Evolutionary conservation across 2,888 invertebrate species (phyloP), one percentile per base, ranked within the genome.

Genomic region (Cerceris ruficornis): DNA sequence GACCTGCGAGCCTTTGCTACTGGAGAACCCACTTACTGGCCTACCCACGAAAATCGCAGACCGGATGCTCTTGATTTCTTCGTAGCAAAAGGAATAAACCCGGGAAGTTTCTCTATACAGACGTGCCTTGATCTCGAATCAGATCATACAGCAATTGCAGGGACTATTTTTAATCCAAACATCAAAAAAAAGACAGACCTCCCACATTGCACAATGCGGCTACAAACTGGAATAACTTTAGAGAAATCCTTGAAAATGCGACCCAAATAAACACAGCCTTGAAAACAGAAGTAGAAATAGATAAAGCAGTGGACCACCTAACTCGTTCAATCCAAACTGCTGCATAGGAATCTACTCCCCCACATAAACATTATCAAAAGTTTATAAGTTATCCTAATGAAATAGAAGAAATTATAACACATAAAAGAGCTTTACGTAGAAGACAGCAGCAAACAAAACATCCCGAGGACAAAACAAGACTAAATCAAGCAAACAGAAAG

Each of bases 1-100:
- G 46, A 61, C 73, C 49, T 58, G 0, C 17, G 60, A 15, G 50
- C n/a, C 7, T 13, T 79, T 9, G 82, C 84, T 7, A 73, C 79
- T 14, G 82, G 83, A 0, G 50, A 84, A 72, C 87, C 88, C 13
- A 87, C 84, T 0, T 85, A 88, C 70, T 88, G 86, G 86, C 84
- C 84, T 13, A 72, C 80, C 17, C 82, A 86, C 60, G 11, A 62
- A 8, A 61, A 69, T 6, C 84, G 84, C 76, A 76, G 62, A 13
- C 86, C 87, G 2, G 84, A 87, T 42, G 49, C 86, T 9, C 0
- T 86, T 58, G 79, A 77, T 39, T 71, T 80, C 49, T 61, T 49
- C 50, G 57, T 78, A 8, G 39, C 57, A 7, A 85, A 81, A 71
- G 81, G 75, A 9, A 73, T 86, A 13, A 52, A 52, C 5, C 9